Evolutionary conservation across 2,113 vertebrate genomes (phyloP), one percentile per base, ranked within the genome.

Genomic region (Rhinoderma darwinii): DNA sequence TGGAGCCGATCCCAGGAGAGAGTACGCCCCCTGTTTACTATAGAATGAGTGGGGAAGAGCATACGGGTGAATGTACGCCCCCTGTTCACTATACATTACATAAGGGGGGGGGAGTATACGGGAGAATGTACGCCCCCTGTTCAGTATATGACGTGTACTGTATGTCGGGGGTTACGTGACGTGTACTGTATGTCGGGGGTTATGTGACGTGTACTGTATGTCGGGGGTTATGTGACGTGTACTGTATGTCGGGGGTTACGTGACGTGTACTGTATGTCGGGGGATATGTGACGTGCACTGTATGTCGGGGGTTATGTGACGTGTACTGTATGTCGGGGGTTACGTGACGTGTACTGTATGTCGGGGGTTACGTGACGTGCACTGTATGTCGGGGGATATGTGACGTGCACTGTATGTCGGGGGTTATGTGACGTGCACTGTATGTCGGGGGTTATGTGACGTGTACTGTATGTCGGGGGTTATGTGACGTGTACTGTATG

Each of bases 1-100:
- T 99, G 96, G 98, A 99, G 73, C 96, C 96, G 1, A 98, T 99
- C 94, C 96, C 97, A 87, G 97, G 99, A 90, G 97, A 96, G 96
- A 97, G 98, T 97, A 91, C 92, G 85, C 25, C 17, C 25, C 6
- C 63, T 68, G 25, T 25, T 27, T 17, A 37, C 4, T 47, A 51
- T 51, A 77, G 10, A n/a, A 51, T 35, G 39, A 4, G 15, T 5
- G 43, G 44, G 47, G 9, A n/a, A 4, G 30, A 11, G 50, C 4
- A 47, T 2, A 22, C 2, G 51, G 3, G 20, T 68, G 63, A 35
- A 15, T 35, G 63, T 68, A 12, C 14, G 1, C 56, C 3, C 25
- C 6, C 63, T 68, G 25, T 25, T 27, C 35, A 37, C 4, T 47
- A 51, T 51, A 77, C 2, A n/a, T n/a, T n/a, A n/a, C n/a, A 51